Evolutionary conservation across 2,888 invertebrate genomes (phyloP).

Genomic region (Chrysolina oricalcia): DNA sequence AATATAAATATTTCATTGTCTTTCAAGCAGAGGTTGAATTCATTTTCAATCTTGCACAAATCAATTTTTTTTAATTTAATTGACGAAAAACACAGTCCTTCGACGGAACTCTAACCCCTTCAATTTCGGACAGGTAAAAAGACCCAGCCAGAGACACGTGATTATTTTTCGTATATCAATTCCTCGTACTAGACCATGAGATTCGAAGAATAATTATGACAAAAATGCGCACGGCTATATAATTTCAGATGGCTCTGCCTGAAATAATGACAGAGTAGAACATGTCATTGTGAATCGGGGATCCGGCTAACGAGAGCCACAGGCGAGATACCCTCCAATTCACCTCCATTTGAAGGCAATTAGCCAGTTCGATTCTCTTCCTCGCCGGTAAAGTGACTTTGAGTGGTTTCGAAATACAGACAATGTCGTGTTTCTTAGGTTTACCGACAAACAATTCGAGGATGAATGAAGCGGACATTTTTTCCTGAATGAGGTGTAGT

Average conservation of each 20-base stretch:
- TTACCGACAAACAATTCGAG: no score
- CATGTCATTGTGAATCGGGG: conserved; percentile 67
- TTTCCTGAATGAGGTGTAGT: no score
- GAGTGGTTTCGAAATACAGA: neutral
- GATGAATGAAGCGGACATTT: no score
- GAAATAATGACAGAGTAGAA: conserved; percentile 66
- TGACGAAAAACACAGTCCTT: neutral
- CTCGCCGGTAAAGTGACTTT: conserved; percentile 15
- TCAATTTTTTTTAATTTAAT: conserved; percentile 3
- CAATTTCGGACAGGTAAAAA: conserved; percentile 28
- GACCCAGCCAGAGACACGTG: conserved; percentile 18
- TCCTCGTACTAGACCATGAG: conserved; percentile 60
- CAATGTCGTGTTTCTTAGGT: no score
- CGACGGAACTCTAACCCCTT: conserved; percentile 8
- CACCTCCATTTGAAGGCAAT: conserved; percentile 50
- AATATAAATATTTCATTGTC: no score
- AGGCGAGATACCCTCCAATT: conserved; percentile 55
- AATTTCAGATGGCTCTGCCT: conserved; percentile 66
- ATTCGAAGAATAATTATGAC: conserved; percentile 69
- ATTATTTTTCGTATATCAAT: conserved; percentile 36
- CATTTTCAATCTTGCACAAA: neutral
- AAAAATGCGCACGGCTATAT: conserved; percentile 67
- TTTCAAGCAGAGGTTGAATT: neutral
- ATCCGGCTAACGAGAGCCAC: conserved; percentile 64
- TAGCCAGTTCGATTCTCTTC: conserved; percentile 42